A percentile compares a stretch with the other conserved stretches of the same genome.
Evolutionary conservation across 2,888 invertebrate species (phyloP).

Genomic region (Acanthosepion lycidas): DNA sequence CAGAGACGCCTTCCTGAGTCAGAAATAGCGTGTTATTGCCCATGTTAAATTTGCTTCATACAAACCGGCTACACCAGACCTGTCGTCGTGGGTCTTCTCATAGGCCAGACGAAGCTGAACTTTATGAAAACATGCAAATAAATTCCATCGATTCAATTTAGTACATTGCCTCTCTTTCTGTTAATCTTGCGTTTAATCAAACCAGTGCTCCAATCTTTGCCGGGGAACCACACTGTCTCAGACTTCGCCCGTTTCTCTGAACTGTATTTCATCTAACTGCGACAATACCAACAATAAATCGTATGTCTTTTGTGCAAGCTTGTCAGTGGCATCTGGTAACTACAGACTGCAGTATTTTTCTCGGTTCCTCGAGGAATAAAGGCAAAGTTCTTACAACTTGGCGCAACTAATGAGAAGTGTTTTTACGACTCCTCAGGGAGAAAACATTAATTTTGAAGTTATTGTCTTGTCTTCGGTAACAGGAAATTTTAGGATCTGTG

Average conservation of each 20-base stretch:
- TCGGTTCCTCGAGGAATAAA: not conserved
- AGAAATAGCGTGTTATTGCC: no score
- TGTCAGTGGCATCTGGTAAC: not conserved
- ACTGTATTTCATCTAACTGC: not conserved
- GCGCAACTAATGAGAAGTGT: not conserved
- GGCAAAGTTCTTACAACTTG: not conserved
- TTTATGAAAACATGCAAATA: no score
- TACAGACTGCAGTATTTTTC: not conserved
- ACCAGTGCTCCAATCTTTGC: not conserved
- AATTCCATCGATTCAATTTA: no score
- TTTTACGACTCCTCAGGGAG: not conserved
- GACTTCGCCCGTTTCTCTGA: not conserved
- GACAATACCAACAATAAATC: not conserved
- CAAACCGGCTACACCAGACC: no score
- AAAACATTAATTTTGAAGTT: not conserved
- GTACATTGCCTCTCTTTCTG: not conserved
- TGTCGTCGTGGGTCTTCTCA: no score
- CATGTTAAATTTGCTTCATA: no score
- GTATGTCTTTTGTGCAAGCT: not conserved
- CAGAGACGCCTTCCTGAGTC: no score
- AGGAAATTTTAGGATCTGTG: not conserved
- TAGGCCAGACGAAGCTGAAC: no score
- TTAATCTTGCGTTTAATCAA: not conserved
- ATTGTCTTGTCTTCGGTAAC: not conserved
- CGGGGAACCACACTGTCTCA: not conserved